Base-by-base conservation (phyloP, 2,113 vertebrate genomes). In the Gymnocephalus cernua region DNA sequence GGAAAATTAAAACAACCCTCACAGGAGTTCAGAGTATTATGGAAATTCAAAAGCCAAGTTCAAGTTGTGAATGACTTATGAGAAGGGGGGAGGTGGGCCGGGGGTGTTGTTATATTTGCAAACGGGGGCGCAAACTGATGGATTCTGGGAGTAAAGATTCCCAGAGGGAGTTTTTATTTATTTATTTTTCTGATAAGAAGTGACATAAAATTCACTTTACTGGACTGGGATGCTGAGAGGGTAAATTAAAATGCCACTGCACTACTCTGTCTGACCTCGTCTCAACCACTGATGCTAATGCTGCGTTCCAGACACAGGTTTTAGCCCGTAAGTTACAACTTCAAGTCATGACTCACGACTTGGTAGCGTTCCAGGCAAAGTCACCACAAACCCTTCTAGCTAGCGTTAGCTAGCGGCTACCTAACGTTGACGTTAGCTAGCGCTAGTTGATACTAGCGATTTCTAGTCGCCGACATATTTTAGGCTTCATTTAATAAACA, bases 1-100 rank as follows among this genome's bases (percentile, higher is more conserved):
- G 89, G 89, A 84, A 92, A 91, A 93, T 91, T 86, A 91, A 91
- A 87, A 83, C 77, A 87, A 88, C 51, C 71, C 87, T 88, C 80
- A 5, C 48, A 74, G 84, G 86, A 73, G 53, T 86, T 75, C 13
- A 65, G 47, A 77, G 70, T 67, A 69, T 86, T 90, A 85, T 88
- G 88, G 69, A 88, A 82, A 86, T 84, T 65, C 45, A 61, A 80
- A 76, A 81, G 50, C 11, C n/a, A 19, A 77, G 83, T 62, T 79
- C 50, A 68, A 83, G 65, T 86, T 87, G 80, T 77, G 79, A 89
- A 79, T 83, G 79, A 86, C 71, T 85, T 83, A 80, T 86, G 68
- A 82, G 80, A 21, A 58, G 78, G 38, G 58, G 16, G 62, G 38
- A 38, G 25, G 74, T 16, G 72, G 48, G 8, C 19, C 64, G 75